Base-by-base conservation (phyloP, 2,797 vertebrate genomes). In the Hippopotamyrus pictus region DNA sequence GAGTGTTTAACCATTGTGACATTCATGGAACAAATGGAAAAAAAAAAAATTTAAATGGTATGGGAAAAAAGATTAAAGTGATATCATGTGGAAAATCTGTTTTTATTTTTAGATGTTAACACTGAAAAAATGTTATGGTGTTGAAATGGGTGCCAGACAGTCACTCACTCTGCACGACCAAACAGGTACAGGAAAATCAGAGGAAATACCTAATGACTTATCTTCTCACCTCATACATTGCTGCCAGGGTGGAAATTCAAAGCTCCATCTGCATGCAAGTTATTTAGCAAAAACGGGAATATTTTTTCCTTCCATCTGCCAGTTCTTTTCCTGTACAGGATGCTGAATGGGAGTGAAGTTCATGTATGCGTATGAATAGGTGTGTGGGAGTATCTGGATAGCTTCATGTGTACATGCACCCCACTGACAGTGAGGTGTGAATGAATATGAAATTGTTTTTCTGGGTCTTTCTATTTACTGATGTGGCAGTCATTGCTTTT, bases 331-430 rank as follows among this genome's bases (percentile, higher is more conserved):
- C 48, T 85, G 22, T 85, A 51, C 19, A 50, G 50, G 22, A 46
- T 51, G 46, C 48, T 85, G 83, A 85, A 85, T 50, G 83, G 83
- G 22, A 85, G 82, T 84, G 82, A 84, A 84, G 44, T 85, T 50
- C 48, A 50, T 88, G 46, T 9, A 7, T 88, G 59, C 25, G 62
- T 53, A 22, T 76, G 87, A 50, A 51, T 50, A 44, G 46, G 46
- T 44, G 2, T 53, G 62, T 73, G 25, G 22, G 62, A 76, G 62
- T 8, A 33, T 51, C 11, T 22, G 44, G 41, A 48, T 88, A 1
- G 37, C 12, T 50, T 25, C 44, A 65, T 69, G 57, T 69, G 48
- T 29, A 17, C 19, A 69, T 51, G 44, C 46, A 69, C 19, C 44
- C 48, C 12, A 50, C 46, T 50, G 83, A 25, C 83, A 51, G 44